Evolutionary conservation across 2,888 invertebrate genomes (phyloP), one percentile per base, ranked within the genome.

Genomic region (Melinaea menophilus): DNA sequence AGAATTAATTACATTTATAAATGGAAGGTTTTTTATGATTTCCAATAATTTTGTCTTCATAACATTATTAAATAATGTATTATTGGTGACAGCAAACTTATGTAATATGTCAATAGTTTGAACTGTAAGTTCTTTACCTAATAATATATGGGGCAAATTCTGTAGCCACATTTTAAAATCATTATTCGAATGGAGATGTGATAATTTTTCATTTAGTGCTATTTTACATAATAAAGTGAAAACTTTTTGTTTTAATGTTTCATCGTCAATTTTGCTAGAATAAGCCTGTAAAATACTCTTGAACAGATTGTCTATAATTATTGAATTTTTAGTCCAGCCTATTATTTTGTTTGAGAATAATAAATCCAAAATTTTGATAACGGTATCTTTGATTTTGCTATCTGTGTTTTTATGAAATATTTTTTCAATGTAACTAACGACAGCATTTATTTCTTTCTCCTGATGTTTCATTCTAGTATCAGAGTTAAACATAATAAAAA

Each of bases 71-170:
- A 94, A 93, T 11, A 81, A 78, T 13, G 62, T 65, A 73, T 92
- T 93, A 68, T 88, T 91, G 60, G 91, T 90, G 58, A 92, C 90
- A 31, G 93, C 92, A 76, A 94, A 90, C 67, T 90, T 87, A 13
- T 92, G 90, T 66, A 94, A 82, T 5, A 92, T 92, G 62, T 92
- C 75, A n/a, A 94, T 76, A 3, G 92, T 91, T 71, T 91, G 83
- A 51, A 85, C 77, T 48, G 89, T 88, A 5, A 94, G 71, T 58
- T 78, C 84, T 51, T 85, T 75, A n/a, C 88, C 81, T 64, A 92
- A 82, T 57, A 94, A 80, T 64, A 93, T 86, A 66, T 92, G 87
- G 0, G 94, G 93, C 67, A 94, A 77, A 63, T 88, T 88, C 63
- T 80, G 78, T 0, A 94, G 77, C 91, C 94, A 93, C 9, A 73